Conservation (phyloP, 2,888 invertebrate species). For the Caenorhabditis doughertyi region DNA sequence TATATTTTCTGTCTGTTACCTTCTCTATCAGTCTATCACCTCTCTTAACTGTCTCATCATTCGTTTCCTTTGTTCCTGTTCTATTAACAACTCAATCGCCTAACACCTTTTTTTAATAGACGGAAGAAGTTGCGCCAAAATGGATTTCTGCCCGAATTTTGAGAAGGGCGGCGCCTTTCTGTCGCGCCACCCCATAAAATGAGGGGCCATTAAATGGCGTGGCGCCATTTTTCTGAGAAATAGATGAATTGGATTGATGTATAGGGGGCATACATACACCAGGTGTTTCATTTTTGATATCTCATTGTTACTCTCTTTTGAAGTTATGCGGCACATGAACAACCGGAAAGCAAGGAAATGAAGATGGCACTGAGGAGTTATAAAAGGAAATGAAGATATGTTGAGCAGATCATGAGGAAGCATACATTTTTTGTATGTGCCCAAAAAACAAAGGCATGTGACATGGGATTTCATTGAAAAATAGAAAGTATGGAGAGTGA, state of each 20-base stretch:
- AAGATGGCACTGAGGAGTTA: too few relatives aligned
- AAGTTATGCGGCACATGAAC: conserved; percentile 35
- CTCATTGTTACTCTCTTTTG: conserved; percentile 57
- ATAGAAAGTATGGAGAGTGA: too few relatives aligned
- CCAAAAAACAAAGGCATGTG: too few relatives aligned
- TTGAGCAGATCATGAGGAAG: too few relatives aligned
- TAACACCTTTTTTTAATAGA: not conserved
- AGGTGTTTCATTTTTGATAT: conserved; percentile 54
- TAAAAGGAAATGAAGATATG: not conserved
- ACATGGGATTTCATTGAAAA: too few relatives aligned
- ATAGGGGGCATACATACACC: conserved; percentile 20
- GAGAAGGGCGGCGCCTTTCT: conserved; percentile 55
- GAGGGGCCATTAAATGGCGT: conserved; percentile 59
- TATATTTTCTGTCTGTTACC: conserved; percentile 9
- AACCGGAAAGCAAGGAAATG: not conserved
- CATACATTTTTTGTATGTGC: too few relatives aligned
- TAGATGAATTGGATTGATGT: conserved; percentile 32
- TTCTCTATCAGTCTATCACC: conserved; percentile 40
- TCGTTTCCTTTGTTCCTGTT: not conserved
- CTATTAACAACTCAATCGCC: not conserved
- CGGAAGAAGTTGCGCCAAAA: conserved; percentile 40
- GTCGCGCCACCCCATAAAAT: conserved; percentile 65
- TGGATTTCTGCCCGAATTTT: not conserved
- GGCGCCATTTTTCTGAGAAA: conserved; percentile 63
- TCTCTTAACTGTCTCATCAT: conserved; percentile 3